Conservation (phyloP, 2,888 invertebrate genomes). For the Tholera decimalis region DNA sequence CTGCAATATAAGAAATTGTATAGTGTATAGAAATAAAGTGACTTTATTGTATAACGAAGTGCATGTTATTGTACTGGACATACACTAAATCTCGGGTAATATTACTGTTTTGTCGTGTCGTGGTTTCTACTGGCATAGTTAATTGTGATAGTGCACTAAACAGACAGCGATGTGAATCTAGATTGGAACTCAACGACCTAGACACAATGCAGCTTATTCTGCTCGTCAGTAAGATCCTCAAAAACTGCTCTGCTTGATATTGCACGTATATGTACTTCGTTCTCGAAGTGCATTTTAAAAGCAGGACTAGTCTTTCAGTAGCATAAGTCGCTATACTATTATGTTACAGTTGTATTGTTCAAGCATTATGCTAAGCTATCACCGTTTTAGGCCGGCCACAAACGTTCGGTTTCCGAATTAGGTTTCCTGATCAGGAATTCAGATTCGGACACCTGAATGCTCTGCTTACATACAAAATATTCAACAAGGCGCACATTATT, state of each 20-base stretch:
- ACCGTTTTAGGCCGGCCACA: too few species aligned
- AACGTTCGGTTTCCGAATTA: too few species aligned
- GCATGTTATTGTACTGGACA: not conserved
- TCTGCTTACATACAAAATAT: too few species aligned
- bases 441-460: too few species aligned
- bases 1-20: not conserved
- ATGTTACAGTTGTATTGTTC: not conserved
- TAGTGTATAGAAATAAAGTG: not conserved
- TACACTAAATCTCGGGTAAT: too few species aligned
- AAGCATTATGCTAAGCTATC: not conserved
- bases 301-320: not conserved
- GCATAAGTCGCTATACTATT: not conserved
- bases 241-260: not conserved
- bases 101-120: too few species aligned
- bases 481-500: too few species aligned
- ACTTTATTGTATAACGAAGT: not conserved
- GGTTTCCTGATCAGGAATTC: too few species aligned
- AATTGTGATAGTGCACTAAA: not conserved
- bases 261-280: not conserved
- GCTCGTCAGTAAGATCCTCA: too few species aligned
- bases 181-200: not conserved
- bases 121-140: too few species aligned
- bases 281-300: not conserved
- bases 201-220: too few species aligned
- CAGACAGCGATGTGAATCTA: not conserved